Evolutionary conservation across 2,113 vertebrate genomes (phyloP).

Genomic region (Entelurus aequoreus): DNA sequence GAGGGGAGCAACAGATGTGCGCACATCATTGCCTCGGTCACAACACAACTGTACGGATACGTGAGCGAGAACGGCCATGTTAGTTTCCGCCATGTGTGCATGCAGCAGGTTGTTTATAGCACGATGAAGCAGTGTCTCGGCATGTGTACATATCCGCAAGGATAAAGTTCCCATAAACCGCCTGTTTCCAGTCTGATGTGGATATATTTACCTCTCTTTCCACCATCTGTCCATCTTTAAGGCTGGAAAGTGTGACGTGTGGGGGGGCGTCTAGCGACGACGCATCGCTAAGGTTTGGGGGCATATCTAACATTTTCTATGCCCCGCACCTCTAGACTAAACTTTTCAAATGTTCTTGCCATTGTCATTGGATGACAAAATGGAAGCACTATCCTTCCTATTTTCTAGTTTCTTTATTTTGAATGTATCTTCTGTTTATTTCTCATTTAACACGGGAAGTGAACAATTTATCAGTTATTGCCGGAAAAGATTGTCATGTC

Average conservation of each 20-base stretch:
- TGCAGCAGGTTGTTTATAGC: neutral
- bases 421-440: too few species aligned
- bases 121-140: neutral
- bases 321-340: neutral
- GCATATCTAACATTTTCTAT: neutral
- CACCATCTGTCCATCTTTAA: conserved; percentile 7
- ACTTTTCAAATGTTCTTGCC: neutral
- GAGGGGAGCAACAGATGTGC: conserved; percentile 23
- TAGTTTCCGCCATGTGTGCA: neutral
- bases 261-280: neutral
- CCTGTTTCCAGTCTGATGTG: conserved; percentile 2
- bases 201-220: conserved; percentile 9
- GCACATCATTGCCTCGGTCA: conserved; percentile 17
- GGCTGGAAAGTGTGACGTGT: conserved; percentile 1
- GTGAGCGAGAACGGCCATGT: neutral
- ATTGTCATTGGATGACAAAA: too few species aligned
- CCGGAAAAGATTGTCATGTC: too few species aligned
- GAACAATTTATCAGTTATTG: too few species aligned
- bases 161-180: neutral
- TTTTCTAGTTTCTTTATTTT: too few species aligned
- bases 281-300: neutral
- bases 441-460: too few species aligned
- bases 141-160: neutral
- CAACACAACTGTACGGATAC: conserved; percentile 19
- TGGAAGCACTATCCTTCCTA: too few species aligned